Evolutionary conservation across 2,797 vertebrate species (phyloP), one percentile per base, ranked within the genome.

Genomic region (Loris lydekkerianus): DNA sequence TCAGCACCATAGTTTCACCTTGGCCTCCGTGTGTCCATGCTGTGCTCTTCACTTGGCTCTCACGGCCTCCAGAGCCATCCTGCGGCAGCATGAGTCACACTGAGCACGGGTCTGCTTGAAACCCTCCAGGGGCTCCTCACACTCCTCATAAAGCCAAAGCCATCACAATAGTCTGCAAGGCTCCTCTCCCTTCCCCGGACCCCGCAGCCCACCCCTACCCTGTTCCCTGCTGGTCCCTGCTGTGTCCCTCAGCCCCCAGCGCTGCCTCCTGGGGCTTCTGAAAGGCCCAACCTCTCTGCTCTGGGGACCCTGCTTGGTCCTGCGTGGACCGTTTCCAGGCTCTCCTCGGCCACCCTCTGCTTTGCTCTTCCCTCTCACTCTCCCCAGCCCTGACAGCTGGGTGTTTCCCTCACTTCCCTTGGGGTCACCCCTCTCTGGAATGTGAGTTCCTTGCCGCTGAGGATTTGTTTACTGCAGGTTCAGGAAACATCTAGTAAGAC

Each of bases 201-300:
- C 25, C 11, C 25, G 0, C 7, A 37, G 23, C 49, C 14, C 14
- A 27, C 3, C 27, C 31, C 6, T 9, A 7, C 18, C 7, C 0
- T 6, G 65, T 63, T 85, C 29, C 53, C 29, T 56, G 3, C n/a
- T 53, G 8, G 13, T 29, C n/a, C 31, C 31, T 25, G 3, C 3
- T 7, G 1, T 2, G 0, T 1, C 49, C 49, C 14, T 14, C 14
- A 15, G 4, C 49, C 15, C 65, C 11, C 2, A 0, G 8, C 0
- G 0, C n/a, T 61, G 17, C 7, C 46, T 70, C 14, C 27, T 40
- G 40, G 9, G 60, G 65, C 85, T 85, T 56, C 89, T 20, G 31
- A 81, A 78, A 29, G 20, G 10, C 3, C 0, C 49, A 14, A 11
- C 49, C 49, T 53, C 14, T 53, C 2, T 15, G 27, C 75, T 14